Percentiles rank a stretch among this genome's conserved stretches.
Evolutionary conservation across 2,888 invertebrate genomes (phyloP).

Genomic region (Pimpla rufipes): DNA sequence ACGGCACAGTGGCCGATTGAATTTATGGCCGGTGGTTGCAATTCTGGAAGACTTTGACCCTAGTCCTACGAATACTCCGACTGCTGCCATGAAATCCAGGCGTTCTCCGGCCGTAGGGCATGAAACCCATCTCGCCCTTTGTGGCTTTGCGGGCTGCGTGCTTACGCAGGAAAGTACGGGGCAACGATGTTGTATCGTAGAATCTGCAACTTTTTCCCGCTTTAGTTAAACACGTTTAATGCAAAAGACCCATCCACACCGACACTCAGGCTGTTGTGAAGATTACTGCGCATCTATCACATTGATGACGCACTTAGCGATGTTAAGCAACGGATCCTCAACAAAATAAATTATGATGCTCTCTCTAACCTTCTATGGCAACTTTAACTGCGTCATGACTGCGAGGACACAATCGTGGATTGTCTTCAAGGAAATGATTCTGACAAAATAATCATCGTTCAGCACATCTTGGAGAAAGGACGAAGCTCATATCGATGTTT

Average conservation of each 20-base stretch:
- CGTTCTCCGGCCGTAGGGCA: background rate
- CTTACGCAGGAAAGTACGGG: slow-evolving; percentile 19
- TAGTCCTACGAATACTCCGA: background rate
- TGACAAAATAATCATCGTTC: too few relatives aligned
- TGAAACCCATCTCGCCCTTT: slow-evolving; percentile 1
- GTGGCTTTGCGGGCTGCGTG: background rate
- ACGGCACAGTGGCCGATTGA: slow-evolving; percentile 73
- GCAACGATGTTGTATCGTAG: background rate
- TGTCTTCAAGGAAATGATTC: too few relatives aligned
- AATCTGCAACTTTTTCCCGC: background rate
- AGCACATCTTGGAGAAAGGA: too few relatives aligned
- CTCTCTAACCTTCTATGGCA: too few relatives aligned
- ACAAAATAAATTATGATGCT: too few relatives aligned
- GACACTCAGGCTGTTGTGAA: background rate
- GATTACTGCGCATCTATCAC: background rate
- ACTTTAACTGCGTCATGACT: too few relatives aligned
- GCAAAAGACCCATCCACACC: background rate
- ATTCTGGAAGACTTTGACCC: slow-evolving; percentile 60
- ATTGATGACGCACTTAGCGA: too few relatives aligned
- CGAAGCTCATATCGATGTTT: too few relatives aligned
- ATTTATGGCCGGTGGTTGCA: slow-evolving; percentile 75
- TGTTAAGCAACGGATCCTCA: too few relatives aligned
- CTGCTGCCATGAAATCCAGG: background rate
- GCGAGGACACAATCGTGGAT: too few relatives aligned
- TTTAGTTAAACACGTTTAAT: background rate